Conservation (phyloP, 2,797 vertebrate genomes). For the Spondyliosoma cantharus region DNA sequence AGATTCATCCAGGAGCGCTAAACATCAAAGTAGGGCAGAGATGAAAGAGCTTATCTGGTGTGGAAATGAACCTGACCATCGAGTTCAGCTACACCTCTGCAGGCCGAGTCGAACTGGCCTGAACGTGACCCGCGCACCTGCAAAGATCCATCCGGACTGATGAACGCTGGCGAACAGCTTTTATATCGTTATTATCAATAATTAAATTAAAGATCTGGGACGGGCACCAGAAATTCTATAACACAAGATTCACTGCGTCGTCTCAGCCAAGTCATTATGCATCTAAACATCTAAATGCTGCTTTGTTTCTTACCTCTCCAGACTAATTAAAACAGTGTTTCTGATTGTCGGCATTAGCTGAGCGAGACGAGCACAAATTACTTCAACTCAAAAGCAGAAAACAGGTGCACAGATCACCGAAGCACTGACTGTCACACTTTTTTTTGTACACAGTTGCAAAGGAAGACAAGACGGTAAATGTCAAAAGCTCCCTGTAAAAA, state of each 20-base stretch:
- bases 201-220: not conserved
- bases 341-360: not conserved
- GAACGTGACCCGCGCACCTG: slow-evolving; percentile 48
- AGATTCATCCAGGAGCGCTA: slow-evolving; percentile 72
- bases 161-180: slow-evolving; percentile 12
- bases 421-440: not conserved
- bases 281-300: too few species aligned
- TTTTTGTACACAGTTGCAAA: not conserved
- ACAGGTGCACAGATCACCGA: not conserved
- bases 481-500: not conserved
- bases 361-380: not conserved
- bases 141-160: slow-evolving; percentile 12
- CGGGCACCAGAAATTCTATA: not conserved
- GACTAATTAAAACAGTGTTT: not conserved
- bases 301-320: not conserved
- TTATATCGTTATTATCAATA: not conserved
- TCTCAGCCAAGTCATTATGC: not conserved
- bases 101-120: slow-evolving; percentile 51
- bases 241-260: not conserved
- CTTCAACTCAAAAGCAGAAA: not conserved
- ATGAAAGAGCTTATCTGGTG: slow-evolving; percentile 81
- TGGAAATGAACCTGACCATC: slow-evolving; percentile 77
- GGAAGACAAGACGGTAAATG: not conserved
- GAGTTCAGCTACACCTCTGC: slow-evolving; percentile 63
- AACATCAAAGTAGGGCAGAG: slow-evolving; percentile 78